Evolutionary conservation across 2,888 invertebrate genomes (phyloP).

Genomic region (Venusia cambrica): DNA sequence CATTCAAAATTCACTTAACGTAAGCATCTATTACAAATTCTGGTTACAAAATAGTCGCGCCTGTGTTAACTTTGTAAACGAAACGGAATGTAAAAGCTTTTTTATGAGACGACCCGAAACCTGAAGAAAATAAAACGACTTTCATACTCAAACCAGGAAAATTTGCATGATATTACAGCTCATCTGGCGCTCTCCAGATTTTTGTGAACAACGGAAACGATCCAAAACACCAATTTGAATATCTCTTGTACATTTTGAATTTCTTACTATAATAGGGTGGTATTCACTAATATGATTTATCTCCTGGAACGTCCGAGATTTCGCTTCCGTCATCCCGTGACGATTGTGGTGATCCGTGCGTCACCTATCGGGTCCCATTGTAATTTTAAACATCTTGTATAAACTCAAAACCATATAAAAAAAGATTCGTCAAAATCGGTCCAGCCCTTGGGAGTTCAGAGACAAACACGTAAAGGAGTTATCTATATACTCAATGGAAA

Average conservation of each 20-base stretch:
- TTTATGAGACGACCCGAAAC: slow-evolving; percentile 58
- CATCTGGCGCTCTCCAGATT: slow-evolving; percentile 46
- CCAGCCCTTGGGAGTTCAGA: no score
- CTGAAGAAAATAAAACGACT: slow-evolving; percentile 59
- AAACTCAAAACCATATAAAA: no score
- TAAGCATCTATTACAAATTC: slow-evolving; percentile 47
- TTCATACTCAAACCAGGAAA: slow-evolving; percentile 62
- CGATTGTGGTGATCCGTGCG: no score
- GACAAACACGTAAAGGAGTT: no score
- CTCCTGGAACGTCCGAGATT: no score
- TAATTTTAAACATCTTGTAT: no score
- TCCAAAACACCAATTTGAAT: slow-evolving; percentile 57
- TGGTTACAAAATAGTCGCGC: slow-evolving; percentile 53
- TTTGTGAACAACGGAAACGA: slow-evolving; percentile 56
- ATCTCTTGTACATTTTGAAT: slow-evolving; percentile 31
- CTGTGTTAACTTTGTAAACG: slow-evolving; percentile 64
- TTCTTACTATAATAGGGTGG: slow-evolving; percentile 26
- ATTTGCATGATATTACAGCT: slow-evolving; percentile 74
- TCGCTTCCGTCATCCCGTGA: no score
- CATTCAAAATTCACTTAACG: no score
- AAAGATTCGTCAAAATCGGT: no score
- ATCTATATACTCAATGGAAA: no score
- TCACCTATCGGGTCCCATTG: no score
- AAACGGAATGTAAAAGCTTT: slow-evolving; percentile 64
- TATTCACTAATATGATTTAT: no score